phyloP scores from a whole-genome alignment of 2,888 invertebrate genomes.

The Noctua comes region DNA sequence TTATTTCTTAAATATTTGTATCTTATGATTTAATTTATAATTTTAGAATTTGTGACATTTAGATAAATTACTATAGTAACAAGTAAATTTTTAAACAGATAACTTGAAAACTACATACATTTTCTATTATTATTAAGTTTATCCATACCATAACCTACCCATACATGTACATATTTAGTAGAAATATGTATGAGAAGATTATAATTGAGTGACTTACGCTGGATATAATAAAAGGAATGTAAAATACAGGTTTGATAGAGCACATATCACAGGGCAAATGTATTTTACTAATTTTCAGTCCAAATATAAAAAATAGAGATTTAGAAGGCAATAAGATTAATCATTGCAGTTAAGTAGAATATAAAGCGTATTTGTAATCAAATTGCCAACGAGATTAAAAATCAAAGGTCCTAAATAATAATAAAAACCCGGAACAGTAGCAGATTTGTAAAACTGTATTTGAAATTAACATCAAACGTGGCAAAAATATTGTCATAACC shows the following conservation, averaged over 20 bases:
- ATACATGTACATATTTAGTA: slow-evolving; percentile 50
- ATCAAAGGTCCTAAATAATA: slow-evolving; percentile 5
- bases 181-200: slow-evolving; percentile 60
- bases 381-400: slow-evolving; percentile 14
- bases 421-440: slow-evolving; percentile 1
- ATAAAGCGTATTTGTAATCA: slow-evolving; percentile 21
- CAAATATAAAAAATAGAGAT: slow-evolving; percentile 58
- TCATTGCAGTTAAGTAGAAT: slow-evolving; percentile 9
- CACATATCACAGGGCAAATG: slow-evolving; percentile 69
- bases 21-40: slow-evolving; percentile 67
- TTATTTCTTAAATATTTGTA: slow-evolving; percentile 71
- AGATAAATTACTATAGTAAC: slow-evolving; percentile 70
- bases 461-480: slow-evolving; percentile 15
- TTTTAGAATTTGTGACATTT: slow-evolving; percentile 73
- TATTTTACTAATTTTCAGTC: slow-evolving; percentile 58
- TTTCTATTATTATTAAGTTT: slow-evolving; percentile 59
- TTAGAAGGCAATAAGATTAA: slow-evolving; percentile 34
- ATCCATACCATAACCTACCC: slow-evolving; percentile 56
- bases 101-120: slow-evolving; percentile 67
- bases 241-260: slow-evolving; percentile 61
- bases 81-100: slow-evolving; percentile 69
- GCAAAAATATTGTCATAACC: not conserved
- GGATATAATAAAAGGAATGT: slow-evolving; percentile 65
- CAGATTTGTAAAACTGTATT: slow-evolving; percentile 2
- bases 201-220: slow-evolving; percentile 46